Evolutionary conservation across 2,113 vertebrate species (phyloP).

Genomic region (Hyaena hyaena): DNA sequence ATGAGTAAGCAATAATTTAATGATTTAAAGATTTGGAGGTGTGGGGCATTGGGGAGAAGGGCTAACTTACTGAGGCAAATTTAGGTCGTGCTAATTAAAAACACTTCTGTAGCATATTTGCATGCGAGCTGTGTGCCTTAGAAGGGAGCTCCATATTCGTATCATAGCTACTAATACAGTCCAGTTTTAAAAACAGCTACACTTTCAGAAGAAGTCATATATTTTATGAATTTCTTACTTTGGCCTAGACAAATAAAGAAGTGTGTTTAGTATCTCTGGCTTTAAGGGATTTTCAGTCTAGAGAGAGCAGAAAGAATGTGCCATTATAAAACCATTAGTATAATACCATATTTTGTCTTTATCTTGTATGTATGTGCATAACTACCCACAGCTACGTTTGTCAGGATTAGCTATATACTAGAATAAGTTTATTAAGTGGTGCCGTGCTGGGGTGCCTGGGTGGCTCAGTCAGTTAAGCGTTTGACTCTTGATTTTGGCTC

Average conservation of each 20-base stretch:
- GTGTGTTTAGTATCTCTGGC: neutral
- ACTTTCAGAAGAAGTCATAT: constrained; percentile 27
- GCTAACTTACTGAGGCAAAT: neutral
- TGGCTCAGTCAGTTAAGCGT: too few species aligned
- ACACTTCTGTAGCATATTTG: neutral
- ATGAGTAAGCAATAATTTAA: neutral
- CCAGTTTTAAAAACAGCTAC: neutral
- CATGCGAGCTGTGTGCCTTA: neutral
- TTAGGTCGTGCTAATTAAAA: constrained; percentile 19
- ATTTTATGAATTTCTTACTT: constrained; percentile 39
- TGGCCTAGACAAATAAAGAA: neutral
- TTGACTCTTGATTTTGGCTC: too few species aligned
- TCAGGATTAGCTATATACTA: neutral
- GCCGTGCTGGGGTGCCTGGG: too few species aligned
- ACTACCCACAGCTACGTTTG: neutral
- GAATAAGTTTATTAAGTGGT: neutral
- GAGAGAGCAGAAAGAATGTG: neutral
- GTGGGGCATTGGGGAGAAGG: neutral
- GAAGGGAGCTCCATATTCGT: neutral
- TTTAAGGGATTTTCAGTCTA: neutral
- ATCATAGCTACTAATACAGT: neutral
- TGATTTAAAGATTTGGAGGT: neutral
- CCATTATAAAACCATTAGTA: neutral
- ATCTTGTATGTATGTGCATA: neutral
- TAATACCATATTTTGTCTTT: neutral